Conservation (phyloP, 2,888 invertebrate genomes). For the Drosophila merina region DNA sequence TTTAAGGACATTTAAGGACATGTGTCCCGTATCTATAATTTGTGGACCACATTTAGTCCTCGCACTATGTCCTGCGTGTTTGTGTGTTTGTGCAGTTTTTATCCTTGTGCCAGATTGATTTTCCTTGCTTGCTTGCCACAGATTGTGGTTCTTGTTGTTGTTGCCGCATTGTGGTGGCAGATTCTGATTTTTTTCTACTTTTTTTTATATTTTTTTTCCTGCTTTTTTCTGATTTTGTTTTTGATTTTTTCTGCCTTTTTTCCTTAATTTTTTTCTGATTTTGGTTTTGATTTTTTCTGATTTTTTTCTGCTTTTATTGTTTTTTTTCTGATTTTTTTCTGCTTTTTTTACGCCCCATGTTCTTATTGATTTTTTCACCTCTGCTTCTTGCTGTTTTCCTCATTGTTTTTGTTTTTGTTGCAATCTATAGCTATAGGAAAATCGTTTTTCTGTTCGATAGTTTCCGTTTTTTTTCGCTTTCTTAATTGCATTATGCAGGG, state of each 20-base stretch:
- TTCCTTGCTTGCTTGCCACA: constrained; percentile 14
- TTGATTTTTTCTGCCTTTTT: too few relatives aligned
- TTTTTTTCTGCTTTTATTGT: too few relatives aligned
- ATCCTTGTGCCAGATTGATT: constrained; percentile 76
- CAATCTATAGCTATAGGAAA: constrained; percentile 31
- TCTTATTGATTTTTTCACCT: constrained; percentile 66
- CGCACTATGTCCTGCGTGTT: constrained; percentile 6
- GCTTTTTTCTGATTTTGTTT: too few relatives aligned
- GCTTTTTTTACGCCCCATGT: constrained; percentile 33
- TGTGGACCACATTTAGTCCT: constrained; percentile 21
- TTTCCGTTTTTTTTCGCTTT: constrained; percentile 15
- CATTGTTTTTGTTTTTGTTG: constrained; percentile 11
- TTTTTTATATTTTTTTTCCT: background rate
- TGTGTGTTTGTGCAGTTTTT: constrained; percentile 37
- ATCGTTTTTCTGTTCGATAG: constrained; percentile 26
- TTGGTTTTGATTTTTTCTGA: too few relatives aligned
- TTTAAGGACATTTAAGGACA: constrained; percentile 3
- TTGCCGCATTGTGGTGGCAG: constrained; percentile 52
- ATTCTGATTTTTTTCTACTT: constrained; percentile 22
- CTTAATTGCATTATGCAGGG: constrained; percentile 75
- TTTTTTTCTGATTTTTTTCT: too few relatives aligned
- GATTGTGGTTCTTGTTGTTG: constrained; percentile 24
- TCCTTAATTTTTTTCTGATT: background rate
- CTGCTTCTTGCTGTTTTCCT: constrained; percentile 3
- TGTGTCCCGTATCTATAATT: constrained; percentile 28